Evolutionary conservation across 2,797 vertebrate species (phyloP).

Genomic region (Synanceia verrucosa): DNA sequence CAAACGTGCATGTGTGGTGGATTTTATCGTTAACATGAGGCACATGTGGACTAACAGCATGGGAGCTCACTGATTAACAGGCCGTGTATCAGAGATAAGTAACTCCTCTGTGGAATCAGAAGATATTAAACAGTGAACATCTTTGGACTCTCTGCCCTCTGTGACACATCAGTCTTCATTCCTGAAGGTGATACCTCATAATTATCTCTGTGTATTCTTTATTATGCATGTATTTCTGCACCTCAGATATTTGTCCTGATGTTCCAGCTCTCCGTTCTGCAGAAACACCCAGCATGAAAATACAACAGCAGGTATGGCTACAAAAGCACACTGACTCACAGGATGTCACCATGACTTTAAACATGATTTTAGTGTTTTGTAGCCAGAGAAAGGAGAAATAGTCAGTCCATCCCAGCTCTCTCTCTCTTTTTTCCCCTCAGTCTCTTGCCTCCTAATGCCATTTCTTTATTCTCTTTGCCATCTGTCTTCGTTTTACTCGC

Average conservation of each 20-base stretch:
- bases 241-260: background rate
- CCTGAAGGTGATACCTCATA: background rate
- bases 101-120: background rate
- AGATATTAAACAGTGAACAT: background rate
- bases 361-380: background rate
- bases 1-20: background rate
- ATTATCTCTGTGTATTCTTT: background rate
- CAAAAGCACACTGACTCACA: background rate
- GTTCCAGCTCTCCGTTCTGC: too few species aligned
- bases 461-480: background rate
- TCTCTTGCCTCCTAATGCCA: background rate
- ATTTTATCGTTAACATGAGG: background rate
- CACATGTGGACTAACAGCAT: background rate
- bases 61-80: slow-evolving; percentile 7
- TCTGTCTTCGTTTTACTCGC: background rate
- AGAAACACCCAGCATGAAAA: background rate
- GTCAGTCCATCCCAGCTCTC: background rate
- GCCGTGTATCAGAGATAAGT: background rate
- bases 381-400: background rate
- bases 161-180: background rate
- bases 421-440: background rate
- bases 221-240: background rate
- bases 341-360: background rate
- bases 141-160: background rate
- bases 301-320: background rate